Base-by-base conservation (phyloP, 1,140 invertebrate species). In the Drosophila nigromelanica region DNA sequence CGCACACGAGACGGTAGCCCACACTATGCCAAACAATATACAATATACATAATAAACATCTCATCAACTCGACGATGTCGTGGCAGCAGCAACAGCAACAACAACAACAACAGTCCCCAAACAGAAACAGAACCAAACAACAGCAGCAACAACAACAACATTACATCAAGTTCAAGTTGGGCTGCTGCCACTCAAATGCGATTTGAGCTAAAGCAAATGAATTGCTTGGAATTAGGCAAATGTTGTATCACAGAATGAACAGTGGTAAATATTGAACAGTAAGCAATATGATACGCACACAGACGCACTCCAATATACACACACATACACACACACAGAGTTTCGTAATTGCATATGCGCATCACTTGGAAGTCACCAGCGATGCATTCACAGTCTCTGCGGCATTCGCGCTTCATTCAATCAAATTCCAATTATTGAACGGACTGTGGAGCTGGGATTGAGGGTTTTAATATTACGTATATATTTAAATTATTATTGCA, bases 1-100 rank as follows among this genome's bases (percentile, higher is more conserved):
- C 15, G 21, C 45, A 11, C 18, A 48, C 8, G 45, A 45, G 42
- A 5, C 8, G 14, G 14, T 2, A 8, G 42, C 42, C 42, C 45
- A 48, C 21, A 27, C 45, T 48, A 48, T 24, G 45, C 21, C 45
- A 48, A 48, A 48, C 70, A 48, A 54, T 56, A 39, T 54, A 58
- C 56, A 61, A 69, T 74, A 67, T 78, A 79, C 80, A 83, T 83
- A 83, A 83, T 85, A 85, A 83, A 80, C 76, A 83, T 83, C 72
- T 83, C 80, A 83, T 83, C 76, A 85, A 60, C 64, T 78, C 75
- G 64, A 59, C 33, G 35, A 40, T 56, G 62, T 66, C 18, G n/a
- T 48, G 54, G 15, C 21, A 39, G 33, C 27, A 30, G n/a, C 45
- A 50, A 10, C 21, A 21, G 14, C 18, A 48, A 14, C 43, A 62